phyloP scores from a whole-genome alignment of 2,888 invertebrate genomes.

The Amaurobius ferox region DNA sequence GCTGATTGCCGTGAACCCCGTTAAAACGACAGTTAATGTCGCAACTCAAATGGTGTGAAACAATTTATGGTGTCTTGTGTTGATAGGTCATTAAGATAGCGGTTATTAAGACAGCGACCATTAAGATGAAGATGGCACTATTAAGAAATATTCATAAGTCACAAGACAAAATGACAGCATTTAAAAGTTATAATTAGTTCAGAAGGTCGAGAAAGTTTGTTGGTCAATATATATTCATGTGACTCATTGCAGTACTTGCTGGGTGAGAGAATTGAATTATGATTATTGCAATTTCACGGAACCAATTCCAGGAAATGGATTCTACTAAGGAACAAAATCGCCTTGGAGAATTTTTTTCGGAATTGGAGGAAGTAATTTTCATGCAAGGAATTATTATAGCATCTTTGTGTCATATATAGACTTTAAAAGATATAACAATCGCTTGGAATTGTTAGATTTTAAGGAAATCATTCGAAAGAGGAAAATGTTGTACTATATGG shows the following conservation, averaged over 20 bases:
- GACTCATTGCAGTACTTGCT: neutral
- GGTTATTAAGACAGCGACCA: neutral
- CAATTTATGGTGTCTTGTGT: slow-evolving; percentile 9
- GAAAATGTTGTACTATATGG: too few relatives aligned
- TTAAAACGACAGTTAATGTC: neutral
- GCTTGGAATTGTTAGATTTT: too few relatives aligned
- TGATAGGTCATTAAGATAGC: slow-evolving; percentile 12
- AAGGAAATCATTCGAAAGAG: too few relatives aligned
- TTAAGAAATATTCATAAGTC: neutral
- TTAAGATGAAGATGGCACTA: neutral
- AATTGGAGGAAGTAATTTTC: too few relatives aligned
- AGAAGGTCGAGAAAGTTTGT: neutral
- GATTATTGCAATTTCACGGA: too few relatives aligned
- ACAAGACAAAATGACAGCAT: neutral
- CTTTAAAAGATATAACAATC: too few relatives aligned
- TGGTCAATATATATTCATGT: neutral
- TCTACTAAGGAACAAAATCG: too few relatives aligned
- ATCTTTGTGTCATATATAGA: too few relatives aligned
- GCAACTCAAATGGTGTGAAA: neutral
- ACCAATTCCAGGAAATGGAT: too few relatives aligned
- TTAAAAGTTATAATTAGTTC: neutral
- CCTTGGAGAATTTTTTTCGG: too few relatives aligned
- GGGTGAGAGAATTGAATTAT: too few relatives aligned
- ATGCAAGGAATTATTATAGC: too few relatives aligned
- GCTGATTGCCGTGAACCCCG: neutral